Conservation (phyloP, 2,888 invertebrate genomes). For the Drosophila formosana region DNA sequence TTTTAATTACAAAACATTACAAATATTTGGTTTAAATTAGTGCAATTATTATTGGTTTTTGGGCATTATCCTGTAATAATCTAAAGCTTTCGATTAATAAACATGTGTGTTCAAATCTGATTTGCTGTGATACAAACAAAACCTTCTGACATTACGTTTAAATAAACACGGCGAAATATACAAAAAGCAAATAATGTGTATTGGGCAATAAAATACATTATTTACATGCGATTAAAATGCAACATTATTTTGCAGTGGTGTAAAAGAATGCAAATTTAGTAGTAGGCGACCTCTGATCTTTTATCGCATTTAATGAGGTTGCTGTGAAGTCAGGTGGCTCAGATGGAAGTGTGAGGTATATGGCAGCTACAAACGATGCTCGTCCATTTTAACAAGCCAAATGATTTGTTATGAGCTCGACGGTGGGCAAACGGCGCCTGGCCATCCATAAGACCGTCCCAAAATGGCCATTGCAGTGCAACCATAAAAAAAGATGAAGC, state of each 20-base stretch:
- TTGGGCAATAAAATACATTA: neutral
- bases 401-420: slow-evolving; percentile 72
- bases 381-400: slow-evolving; percentile 53
- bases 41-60: slow-evolving; percentile 29
- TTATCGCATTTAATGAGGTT: slow-evolving; percentile 54
- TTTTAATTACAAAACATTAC: slow-evolving; percentile 18
- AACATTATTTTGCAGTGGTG: neutral
- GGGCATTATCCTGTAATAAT: slow-evolving; percentile 28
- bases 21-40: slow-evolving; percentile 48
- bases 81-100: slow-evolving; percentile 30
- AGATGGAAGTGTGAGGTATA: neutral
- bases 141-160: neutral
- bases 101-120: slow-evolving; percentile 11
- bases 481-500: slow-evolving; percentile 81
- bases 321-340: neutral
- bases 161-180: slow-evolving; percentile 22
- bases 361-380: slow-evolving; percentile 32
- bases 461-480: slow-evolving; percentile 79
- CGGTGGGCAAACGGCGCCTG: slow-evolving; percentile 41
- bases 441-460: slow-evolving; percentile 66
- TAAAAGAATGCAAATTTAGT: slow-evolving; percentile 43
- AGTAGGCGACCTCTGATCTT: slow-evolving; percentile 43
- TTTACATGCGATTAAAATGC: slow-evolving; percentile 21
- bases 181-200: neutral
- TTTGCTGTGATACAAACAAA: neutral